Evolutionary conservation across 2,113 vertebrate species (phyloP).

Genomic region (Mastomys natalensis): DNA sequence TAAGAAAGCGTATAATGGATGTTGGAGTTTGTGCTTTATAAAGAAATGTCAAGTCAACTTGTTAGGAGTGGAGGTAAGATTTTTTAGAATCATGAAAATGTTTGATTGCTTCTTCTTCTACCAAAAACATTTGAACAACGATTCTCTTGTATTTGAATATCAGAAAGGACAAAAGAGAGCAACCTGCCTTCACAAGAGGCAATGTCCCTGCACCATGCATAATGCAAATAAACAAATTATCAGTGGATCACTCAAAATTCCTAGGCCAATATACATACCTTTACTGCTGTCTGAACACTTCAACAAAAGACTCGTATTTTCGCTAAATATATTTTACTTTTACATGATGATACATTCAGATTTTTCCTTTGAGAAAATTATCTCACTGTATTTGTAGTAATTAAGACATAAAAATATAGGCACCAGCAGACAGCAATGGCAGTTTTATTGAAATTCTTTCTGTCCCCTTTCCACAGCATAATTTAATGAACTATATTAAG

Average conservation of each 20-base stretch:
- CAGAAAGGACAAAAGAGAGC: background rate
- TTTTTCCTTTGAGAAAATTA: background rate
- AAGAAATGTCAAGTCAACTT: background rate
- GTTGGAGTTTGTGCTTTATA: background rate
- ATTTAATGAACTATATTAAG: constrained; percentile 12
- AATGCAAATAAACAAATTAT: background rate
- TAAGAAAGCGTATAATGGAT: background rate
- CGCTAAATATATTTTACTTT: background rate
- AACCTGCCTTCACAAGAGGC: background rate
- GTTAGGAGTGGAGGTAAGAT: background rate
- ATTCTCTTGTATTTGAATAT: background rate
- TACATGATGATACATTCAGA: background rate
- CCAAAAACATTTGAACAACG: background rate
- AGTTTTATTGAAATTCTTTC: constrained; percentile 12
- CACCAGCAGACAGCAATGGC: background rate
- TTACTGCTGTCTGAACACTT: background rate
- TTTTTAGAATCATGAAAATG: background rate
- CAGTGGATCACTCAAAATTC: background rate
- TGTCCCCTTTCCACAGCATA: background rate
- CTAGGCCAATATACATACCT: background rate
- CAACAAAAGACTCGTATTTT: background rate
- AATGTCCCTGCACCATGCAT: background rate
- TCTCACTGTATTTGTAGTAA: background rate
- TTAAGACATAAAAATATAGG: background rate
- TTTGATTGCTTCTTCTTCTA: background rate